Base-by-base conservation (phyloP, 1,140 invertebrate genomes). In the Euglossa dilemma region DNA sequence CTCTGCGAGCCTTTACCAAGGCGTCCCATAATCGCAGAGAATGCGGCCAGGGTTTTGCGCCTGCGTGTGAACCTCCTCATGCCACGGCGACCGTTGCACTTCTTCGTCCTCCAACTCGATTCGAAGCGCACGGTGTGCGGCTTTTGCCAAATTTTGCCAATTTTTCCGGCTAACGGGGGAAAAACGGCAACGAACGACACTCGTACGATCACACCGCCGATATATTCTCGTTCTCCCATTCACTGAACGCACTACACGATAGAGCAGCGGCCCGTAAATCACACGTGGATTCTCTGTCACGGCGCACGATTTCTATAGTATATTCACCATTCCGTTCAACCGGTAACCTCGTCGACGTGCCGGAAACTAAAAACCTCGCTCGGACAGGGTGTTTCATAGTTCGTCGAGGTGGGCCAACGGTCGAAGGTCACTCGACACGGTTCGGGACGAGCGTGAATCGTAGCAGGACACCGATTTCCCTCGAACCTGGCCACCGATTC, bases 21-120 rank as follows among this genome's bases (percentile, higher is more conserved):
- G 87, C 94, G 93, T 91, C 95, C 95, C 95, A 95, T 95, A 91
- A 93, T 94, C 89, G 91, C 93, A 80, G 89, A 92, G 85, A 94
- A 92, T 91, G 93, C 92, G 89, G 91, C 91, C 80, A 93, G 89
- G 91, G 90, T 93, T 86, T 89, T 92, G 83, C 93, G 93, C 90
- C 91, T 93, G 89, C 92, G 91, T 89, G 91, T 91, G 88, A 94
- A 90, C 84, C 93, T 93, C 91, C 93, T 93, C 93, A 94, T 94
- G 84, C 93, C 93, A 89, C 92, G 91, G 73, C 88, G 85, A 88
- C 87, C 82, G 89, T 88, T 88, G 82, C 80, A 87, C 87, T 82
- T 83, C 79, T 84, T 82, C 84, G 88, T 89, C 83, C 73, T 80
- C 74, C 69, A 78, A 71, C 57, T 61, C 66, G 75, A 43, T 52